phyloP scores from a whole-genome alignment of 92 coral and sea anemone genomes.

The Zoanthus sociatus region DNA sequence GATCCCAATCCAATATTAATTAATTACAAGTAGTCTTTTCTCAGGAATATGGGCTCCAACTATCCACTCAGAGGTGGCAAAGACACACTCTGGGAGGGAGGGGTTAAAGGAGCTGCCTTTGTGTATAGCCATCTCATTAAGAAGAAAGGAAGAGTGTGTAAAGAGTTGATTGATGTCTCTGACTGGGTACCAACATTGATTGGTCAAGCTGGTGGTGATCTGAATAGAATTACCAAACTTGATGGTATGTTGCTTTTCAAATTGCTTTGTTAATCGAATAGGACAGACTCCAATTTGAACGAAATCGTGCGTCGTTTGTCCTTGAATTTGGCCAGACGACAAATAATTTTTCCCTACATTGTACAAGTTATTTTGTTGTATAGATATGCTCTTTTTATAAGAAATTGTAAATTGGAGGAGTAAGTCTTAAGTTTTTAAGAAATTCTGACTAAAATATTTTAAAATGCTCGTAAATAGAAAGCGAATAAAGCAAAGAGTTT shows the following conservation, averaged over 20 bases:
- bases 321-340: no score
- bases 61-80: constrained; percentile 96
- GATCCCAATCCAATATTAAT: no score
- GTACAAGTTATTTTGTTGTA: no score
- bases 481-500: no score
- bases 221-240: constrained; percentile 66
- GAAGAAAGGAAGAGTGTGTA: constrained; percentile 85
- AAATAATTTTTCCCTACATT: no score
- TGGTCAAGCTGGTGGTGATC: constrained; percentile 88
- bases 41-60: constrained; percentile 97
- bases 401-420: no score
- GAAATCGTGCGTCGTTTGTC: no score
- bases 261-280: background rate
- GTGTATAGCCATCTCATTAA: constrained; percentile 83
- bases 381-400: no score
- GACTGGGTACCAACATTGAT: constrained; percentile 97
- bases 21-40: background rate
- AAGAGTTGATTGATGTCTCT: constrained; percentile 88
- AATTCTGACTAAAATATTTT: no score
- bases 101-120: constrained; percentile 89
- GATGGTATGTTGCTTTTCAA: constrained; percentile 58
- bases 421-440: no score
- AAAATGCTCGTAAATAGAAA: no score
- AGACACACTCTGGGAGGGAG: constrained; percentile 99
- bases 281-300: no score